Conservation (phyloP, 1,140 invertebrate genomes). For the Microplitis mediator region DNA sequence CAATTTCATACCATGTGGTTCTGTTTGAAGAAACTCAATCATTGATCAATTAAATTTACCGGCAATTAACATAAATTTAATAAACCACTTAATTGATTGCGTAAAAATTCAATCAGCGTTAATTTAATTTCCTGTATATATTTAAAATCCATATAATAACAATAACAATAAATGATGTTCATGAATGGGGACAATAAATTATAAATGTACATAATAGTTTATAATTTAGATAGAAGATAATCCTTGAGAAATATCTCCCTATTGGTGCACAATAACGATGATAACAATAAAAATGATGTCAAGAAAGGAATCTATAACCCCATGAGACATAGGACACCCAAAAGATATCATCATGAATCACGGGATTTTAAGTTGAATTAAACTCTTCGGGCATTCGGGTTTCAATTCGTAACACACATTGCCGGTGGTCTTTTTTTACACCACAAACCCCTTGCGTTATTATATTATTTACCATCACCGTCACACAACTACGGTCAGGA, state of each 20-base stretch:
- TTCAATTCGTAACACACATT: conserved; percentile 48
- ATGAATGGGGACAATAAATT: too few species aligned
- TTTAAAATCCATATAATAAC: too few species aligned
- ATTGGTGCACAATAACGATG: background rate
- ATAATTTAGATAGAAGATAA: too few species aligned
- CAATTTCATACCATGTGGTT: background rate
- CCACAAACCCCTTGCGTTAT: background rate
- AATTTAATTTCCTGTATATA: too few species aligned
- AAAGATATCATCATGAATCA: conserved; percentile 47
- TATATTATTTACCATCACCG: background rate
- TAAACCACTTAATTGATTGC: too few species aligned
- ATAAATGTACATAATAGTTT: too few species aligned
- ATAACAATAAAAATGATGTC: background rate
- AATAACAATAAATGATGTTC: too few species aligned
- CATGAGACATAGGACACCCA: background rate
- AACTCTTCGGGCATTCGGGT: conserved; percentile 46
- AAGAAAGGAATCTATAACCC: conserved; percentile 16
- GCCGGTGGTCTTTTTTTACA: conserved; percentile 48
- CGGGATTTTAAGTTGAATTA: conserved; percentile 57
- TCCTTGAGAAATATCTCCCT: background rate
- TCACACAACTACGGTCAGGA: background rate
- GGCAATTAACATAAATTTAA: too few species aligned
- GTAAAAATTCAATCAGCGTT: too few species aligned
- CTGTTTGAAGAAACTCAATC: background rate
- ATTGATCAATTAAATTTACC: too few species aligned